phyloP scores from a whole-genome alignment of 1,140 invertebrate genomes.

The Eubasilissa regina region DNA sequence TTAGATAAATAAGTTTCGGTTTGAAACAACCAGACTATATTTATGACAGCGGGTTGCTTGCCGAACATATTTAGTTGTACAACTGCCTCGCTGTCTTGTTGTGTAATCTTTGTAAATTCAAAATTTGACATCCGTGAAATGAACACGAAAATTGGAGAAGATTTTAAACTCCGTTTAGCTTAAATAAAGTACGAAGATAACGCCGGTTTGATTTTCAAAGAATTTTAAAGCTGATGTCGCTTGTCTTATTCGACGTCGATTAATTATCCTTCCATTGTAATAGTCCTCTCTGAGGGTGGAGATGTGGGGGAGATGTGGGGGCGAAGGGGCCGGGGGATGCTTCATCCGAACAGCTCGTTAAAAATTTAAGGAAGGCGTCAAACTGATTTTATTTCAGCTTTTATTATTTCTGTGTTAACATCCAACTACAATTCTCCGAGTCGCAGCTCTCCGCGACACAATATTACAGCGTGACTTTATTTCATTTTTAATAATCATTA shows the following conservation, averaged over 20 bases:
- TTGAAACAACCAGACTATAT: too few relatives aligned
- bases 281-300: not conserved
- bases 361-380: slow-evolving; percentile 40
- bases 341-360: slow-evolving; percentile 27
- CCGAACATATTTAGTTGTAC: too few relatives aligned
- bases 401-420: slow-evolving; percentile 42
- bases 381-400: slow-evolving; percentile 28
- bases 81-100: too few relatives aligned
- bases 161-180: not conserved
- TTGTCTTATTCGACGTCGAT: slow-evolving; percentile 38
- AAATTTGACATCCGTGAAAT: too few relatives aligned
- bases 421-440: not conserved
- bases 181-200: slow-evolving; percentile 20
- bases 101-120: too few relatives aligned
- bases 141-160: too few relatives aligned
- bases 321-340: slow-evolving; percentile 8
- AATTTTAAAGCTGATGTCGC: slow-evolving; percentile 28
- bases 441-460: slow-evolving; percentile 2
- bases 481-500: slow-evolving; percentile 23
- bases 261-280: slow-evolving; percentile 19
- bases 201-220: slow-evolving; percentile 28
- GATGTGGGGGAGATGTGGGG: not conserved
- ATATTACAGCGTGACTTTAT: slow-evolving; percentile 15
- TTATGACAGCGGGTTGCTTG: too few relatives aligned
- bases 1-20: too few relatives aligned